Percentiles rank a stretch among this genome's conserved stretches.
Conservation (phyloP, 2,888 invertebrate genomes). For the Cristatella mucedo region DNA sequence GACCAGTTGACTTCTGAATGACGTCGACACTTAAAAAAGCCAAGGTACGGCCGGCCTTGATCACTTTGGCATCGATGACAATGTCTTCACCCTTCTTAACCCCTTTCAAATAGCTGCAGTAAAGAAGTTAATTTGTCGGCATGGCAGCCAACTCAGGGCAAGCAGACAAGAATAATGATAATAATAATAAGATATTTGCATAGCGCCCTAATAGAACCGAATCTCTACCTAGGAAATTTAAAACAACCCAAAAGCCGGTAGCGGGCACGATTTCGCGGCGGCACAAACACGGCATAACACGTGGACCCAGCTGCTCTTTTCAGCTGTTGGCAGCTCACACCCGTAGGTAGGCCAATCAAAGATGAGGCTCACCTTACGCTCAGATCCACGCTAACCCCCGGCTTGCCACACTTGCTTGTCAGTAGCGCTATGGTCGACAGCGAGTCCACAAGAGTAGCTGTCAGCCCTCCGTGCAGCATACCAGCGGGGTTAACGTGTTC, state of each 20-base stretch:
- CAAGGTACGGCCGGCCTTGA: constrained; percentile 58
- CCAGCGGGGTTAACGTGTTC: constrained; percentile 60
- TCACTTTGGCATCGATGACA: constrained; percentile 58
- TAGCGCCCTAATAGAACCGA: too few relatives aligned
- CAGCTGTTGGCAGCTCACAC: not conserved
- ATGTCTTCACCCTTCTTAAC: constrained; percentile 63
- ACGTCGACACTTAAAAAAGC: constrained; percentile 69
- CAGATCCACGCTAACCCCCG: constrained; percentile 68
- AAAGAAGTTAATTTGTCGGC: too few relatives aligned
- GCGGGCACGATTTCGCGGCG: too few relatives aligned
- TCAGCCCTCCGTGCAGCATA: constrained; percentile 68
- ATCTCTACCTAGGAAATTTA: too few relatives aligned
- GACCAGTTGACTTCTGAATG: constrained; percentile 54
- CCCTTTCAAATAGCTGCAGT: constrained; percentile 57
- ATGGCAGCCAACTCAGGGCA: not conserved
- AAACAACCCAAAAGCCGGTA: too few relatives aligned
- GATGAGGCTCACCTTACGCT: constrained; percentile 52
- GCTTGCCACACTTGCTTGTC: constrained; percentile 43
- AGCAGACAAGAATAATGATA: too few relatives aligned
- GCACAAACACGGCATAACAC: too few relatives aligned
- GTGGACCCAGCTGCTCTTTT: too few relatives aligned
- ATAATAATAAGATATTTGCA: too few relatives aligned
- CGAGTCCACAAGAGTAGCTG: constrained; percentile 59
- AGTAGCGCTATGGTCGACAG: constrained; percentile 64
- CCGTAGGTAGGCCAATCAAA: not conserved